Conservation (phyloP, 2,797 vertebrate genomes). For the Tauraco hartlaubi region DNA sequence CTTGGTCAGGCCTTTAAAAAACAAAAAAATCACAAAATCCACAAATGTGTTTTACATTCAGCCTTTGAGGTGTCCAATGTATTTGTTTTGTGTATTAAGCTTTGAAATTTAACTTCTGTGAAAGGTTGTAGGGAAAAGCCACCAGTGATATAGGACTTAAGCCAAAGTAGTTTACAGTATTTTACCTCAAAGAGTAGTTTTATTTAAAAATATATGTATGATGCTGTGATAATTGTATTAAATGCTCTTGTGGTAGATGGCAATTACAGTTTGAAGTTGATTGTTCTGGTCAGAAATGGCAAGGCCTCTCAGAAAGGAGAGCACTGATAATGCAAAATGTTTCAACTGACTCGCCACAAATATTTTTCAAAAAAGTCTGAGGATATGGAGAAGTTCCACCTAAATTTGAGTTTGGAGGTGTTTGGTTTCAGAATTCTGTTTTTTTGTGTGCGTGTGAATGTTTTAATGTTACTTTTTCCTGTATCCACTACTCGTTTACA, state of each 20-base stretch:
- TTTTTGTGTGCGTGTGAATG: not conserved
- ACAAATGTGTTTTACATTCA: conserved; percentile 20
- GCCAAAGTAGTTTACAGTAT: not conserved
- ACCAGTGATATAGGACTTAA: not conserved
- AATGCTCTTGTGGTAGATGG: not conserved
- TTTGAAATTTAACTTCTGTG: conserved; percentile 47
- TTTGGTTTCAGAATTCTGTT: not conserved
- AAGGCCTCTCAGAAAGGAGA: not conserved
- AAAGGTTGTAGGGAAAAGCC: not conserved
- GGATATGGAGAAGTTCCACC: not conserved
- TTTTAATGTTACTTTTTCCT: not conserved
- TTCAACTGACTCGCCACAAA: not conserved
- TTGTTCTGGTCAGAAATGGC: not conserved
- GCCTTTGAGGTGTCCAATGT: conserved; percentile 35
- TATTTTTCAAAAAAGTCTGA: not conserved
- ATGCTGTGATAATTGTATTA: not conserved
- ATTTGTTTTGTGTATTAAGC: conserved; percentile 56
- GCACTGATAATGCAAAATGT: not conserved
- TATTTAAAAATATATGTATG: not conserved
- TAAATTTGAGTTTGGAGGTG: not conserved
- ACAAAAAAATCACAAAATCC: conserved; percentile 55
- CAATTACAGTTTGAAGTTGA: not conserved
- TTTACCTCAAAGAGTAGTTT: conserved; percentile 9
- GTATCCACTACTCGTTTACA: not conserved
- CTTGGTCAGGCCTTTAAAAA: conserved; percentile 81